A percentile compares a stretch with the other conserved stretches of the same genome.
Conservation (phyloP, 2,113 vertebrate species). For the Chunga burmeisteri region DNA sequence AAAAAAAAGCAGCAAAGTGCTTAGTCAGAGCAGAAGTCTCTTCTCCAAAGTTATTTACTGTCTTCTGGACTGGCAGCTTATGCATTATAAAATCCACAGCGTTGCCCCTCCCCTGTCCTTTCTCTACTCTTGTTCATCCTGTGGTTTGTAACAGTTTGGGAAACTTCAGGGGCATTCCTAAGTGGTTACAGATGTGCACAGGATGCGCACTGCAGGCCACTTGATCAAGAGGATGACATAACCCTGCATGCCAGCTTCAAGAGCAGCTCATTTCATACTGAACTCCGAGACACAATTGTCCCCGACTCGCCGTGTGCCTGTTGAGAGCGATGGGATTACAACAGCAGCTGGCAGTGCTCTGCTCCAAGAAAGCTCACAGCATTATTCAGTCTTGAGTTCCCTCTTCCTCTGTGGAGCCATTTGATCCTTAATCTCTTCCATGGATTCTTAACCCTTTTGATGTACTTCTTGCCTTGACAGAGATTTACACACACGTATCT, state of each 20-base stretch:
- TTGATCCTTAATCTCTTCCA: conserved; percentile 57
- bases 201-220: conserved; percentile 34
- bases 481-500: neutral
- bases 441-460: conserved; percentile 53
- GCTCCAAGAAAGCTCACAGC: conserved; percentile 31
- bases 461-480: neutral
- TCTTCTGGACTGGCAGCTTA: neutral
- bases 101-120: neutral
- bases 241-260: conserved; percentile 19
- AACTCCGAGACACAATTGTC: neutral
- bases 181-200: conserved; percentile 42
- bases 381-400: conserved; percentile 26
- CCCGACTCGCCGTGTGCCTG: conserved; percentile 10
- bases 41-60: neutral
- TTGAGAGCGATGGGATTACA: conserved; percentile 10
- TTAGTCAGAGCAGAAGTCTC: neutral
- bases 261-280: conserved; percentile 30
- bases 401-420: conserved; percentile 24
- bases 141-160: conserved; percentile 1
- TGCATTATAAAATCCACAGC: neutral
- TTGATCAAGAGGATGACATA: conserved; percentile 26
- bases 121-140: neutral
- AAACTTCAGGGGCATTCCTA: conserved; percentile 24
- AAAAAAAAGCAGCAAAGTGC: neutral
- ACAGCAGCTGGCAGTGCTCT: conserved; percentile 28